Base-by-base conservation (phyloP, 2,113 vertebrate species). In the Perca schrenkii region DNA sequence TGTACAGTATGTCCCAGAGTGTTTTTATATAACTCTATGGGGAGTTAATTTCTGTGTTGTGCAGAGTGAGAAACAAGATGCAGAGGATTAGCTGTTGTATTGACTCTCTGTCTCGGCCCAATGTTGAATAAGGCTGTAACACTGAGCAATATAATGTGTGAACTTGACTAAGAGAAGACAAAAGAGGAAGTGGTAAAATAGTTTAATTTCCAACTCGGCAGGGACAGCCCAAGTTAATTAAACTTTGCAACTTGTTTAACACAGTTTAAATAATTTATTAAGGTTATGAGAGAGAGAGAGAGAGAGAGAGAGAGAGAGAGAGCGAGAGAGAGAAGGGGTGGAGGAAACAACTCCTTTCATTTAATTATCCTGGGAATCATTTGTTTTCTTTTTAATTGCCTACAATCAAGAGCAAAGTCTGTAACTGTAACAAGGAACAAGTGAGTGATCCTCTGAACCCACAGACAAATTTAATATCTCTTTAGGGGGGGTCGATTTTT, bases 151-250 rank as follows among this genome's bases (percentile, higher is more conserved):
- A 40, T 66, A 78, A 80, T 66, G 66, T 17, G 21, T 52, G 36
- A 83, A 28, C 34, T 80, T 40, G 11, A 77, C 14, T 19, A 11
- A 40, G 67, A 75, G 57, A 70, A 71, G 61, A 90, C 63, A 74
- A 85, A 77, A 62, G 19, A 75, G 19, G 52, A 82, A 67, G 63
- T 19, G 28, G 52, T 71, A 12, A 47, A 58, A 85, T 82, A 72
- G 65, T 90, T 83, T 47, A 78, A 91, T 91, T 89, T 86, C 50
- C n/a, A 73, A 61, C 67, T 75, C 66, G 14, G 79, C 28, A 47
- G 78, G 64, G 47, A 66, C 40, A 66, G 54, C 53, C 50, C 21
- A 8, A 87, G 58, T 87, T 90, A 90, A 91, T 93, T 92, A 86
- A 84, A 87, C 79, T 77, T 79, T 84, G 71, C 12, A 28, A 87